Evolutionary conservation across 1,140 invertebrate species (phyloP).

Genomic region (Hycleus cichorii): DNA sequence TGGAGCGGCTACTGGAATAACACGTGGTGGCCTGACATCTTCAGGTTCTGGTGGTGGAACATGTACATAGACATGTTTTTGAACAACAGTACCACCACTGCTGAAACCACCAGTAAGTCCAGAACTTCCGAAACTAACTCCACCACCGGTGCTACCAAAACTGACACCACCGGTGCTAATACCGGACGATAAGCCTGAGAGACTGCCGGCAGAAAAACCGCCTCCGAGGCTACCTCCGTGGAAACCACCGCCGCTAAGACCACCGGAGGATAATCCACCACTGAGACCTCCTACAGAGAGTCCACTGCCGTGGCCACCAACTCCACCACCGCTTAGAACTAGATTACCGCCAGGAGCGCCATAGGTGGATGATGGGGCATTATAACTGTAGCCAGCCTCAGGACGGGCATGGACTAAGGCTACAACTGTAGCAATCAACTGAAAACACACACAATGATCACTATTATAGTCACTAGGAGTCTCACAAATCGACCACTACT

Average conservation of each 20-base stretch:
- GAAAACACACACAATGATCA: conserved; percentile 1
- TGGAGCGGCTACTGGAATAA: conserved; percentile 49
- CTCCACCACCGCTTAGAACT: too few species aligned
- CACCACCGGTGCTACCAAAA: not conserved
- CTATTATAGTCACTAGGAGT: not conserved
- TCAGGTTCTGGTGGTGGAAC: conserved; percentile 57
- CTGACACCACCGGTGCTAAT: not conserved
- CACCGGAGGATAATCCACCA: not conserved
- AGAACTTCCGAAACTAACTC: not conserved
- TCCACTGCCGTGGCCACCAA: not conserved
- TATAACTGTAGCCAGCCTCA: conserved; percentile 16
- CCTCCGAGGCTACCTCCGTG: not conserved
- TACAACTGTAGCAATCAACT: conserved; percentile 21
- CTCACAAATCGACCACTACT: conserved; percentile 15
- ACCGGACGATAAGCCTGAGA: not conserved
- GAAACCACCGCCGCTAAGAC: not conserved
- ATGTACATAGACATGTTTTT: conserved; percentile 78
- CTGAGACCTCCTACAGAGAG: conserved; percentile 14
- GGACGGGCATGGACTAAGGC: conserved; percentile 21
- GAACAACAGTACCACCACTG: conserved; percentile 48
- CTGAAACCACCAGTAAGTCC: not conserved
- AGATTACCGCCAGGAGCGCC: too few species aligned
- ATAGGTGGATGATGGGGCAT: conserved; percentile 30
- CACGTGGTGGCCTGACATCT: conserved; percentile 54
- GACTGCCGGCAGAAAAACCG: not conserved